phyloP scores from a whole-genome alignment of 2,113 vertebrate genomes.

The Equus przewalskii region DNA sequence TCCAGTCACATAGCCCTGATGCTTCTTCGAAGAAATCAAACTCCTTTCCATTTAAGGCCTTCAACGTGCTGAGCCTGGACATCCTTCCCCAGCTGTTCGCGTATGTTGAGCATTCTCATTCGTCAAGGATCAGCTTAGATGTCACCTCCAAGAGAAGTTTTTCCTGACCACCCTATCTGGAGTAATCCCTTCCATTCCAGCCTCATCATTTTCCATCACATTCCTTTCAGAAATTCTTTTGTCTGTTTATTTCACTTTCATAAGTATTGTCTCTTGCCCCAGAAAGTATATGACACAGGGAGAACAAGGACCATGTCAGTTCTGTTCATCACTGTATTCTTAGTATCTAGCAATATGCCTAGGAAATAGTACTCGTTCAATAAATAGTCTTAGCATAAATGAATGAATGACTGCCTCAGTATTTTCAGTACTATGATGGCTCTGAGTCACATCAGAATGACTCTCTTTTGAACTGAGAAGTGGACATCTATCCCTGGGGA shows the following conservation, averaged over 20 bases:
- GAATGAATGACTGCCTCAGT: neutral
- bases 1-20: neutral
- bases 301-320: neutral
- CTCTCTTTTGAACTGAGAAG: neutral
- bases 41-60: neutral
- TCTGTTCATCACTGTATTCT: neutral
- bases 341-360: neutral
- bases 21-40: neutral
- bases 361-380: neutral
- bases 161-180: neutral
- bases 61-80: neutral
- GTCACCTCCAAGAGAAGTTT: neutral
- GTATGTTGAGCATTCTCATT: neutral
- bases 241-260: neutral
- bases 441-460: neutral
- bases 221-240: neutral
- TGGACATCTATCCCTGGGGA: neutral
- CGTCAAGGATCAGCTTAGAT: neutral
- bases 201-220: neutral
- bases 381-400: neutral
- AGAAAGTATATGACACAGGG: neutral
- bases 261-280: neutral
- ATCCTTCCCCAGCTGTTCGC: neutral
- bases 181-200: neutral
- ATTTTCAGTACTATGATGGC: neutral